Evolutionary conservation across 2,797 vertebrate species (phyloP), one percentile per base, ranked within the genome.

Genomic region (Danionella dracula): DNA sequence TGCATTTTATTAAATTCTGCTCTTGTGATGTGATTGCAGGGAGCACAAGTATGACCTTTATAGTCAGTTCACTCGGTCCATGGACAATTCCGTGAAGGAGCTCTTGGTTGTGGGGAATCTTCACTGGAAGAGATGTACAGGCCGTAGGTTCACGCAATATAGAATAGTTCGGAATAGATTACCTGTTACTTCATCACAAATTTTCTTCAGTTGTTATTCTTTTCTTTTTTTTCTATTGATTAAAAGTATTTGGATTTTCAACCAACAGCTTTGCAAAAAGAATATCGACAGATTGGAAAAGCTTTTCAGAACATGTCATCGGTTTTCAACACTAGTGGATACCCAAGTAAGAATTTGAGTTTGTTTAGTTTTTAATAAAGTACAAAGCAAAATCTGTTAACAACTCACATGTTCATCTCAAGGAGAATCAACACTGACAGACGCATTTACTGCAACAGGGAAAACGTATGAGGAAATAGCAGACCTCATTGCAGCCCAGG

Each of bases 61-160:
- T 27, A 84, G 88, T 37, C 90, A 82, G n/a, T 96, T 96, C 74
- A 94, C 93, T 34, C 93, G 84, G 83, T 75, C 90, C 13, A 96
- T 96, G 94, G 93, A 96, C 1, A 93, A 95, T 7, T 90, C 91
- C 1, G 91, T 95, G 55, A 92, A 89, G 83, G 93, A 94, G 62
- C 85, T 96, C 72, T 86, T 94, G 72, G 90, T 85, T 0, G 90
- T 95, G 40, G 93, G 93, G n/a, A 86, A 94, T 41, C 88, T 92
- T 51, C 94, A 96, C 81, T 96, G 93, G 93, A 95, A 94, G 71
- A 89, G 93, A 49, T 95, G 93, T 81, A 93, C 91, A 1, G 92
- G 93, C 45, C 91, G 93, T 94, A 73, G 81, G 92, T 75, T 34
- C 3, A 27, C 23, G 3, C 23, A 27, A 27, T 27, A 27, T 27